These are phyloP conservation scores for Neodiprion pinetum DNA, from an alignment of 1,140 invertebrate genomes.

Conservation along the genomic window DNA sequence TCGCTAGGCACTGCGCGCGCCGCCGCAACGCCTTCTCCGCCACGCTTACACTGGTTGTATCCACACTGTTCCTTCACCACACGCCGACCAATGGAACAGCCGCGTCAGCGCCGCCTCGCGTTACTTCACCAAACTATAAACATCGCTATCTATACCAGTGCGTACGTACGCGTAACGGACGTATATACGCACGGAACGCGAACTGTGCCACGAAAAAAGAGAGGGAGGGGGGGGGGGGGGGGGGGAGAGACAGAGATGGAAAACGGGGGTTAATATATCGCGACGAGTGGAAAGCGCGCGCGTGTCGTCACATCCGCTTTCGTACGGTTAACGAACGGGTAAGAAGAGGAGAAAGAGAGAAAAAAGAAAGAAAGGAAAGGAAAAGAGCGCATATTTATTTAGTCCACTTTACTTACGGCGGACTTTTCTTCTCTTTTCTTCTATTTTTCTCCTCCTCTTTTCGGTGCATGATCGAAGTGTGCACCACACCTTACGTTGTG, in stretches of 20 bases:
- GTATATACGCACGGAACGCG: conserved; percentile 10
- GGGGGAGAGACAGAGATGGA: background rate
- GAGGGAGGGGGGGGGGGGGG: background rate
- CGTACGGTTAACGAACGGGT: background rate
- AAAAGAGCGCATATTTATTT: conserved; percentile 4
- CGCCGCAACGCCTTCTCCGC: conserved; percentile 9
- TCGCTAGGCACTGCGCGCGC: conserved; percentile 39
- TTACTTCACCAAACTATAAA: conserved; percentile 32
- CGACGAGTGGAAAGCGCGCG: conserved; percentile 40
- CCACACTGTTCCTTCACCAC: background rate
- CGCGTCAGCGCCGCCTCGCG: conserved; percentile 26
- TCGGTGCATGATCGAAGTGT: no score
- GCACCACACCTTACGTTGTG: no score
- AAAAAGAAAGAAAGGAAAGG: conserved; percentile 11
- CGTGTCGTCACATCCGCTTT: conserved; percentile 53
- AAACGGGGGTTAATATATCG: background rate
- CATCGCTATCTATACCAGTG: no score
- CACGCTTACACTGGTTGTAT: background rate
- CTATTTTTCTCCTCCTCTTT: no score
- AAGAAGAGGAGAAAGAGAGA: conserved; percentile 10
- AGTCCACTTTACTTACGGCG: background rate
- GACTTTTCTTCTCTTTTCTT: no score
- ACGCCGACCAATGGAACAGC: background rate
- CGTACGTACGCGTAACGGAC: conserved; percentile 20
- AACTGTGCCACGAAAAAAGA: background rate